Conservation (phyloP, 2,113 vertebrate species). For the Platichthys stellatus region DNA sequence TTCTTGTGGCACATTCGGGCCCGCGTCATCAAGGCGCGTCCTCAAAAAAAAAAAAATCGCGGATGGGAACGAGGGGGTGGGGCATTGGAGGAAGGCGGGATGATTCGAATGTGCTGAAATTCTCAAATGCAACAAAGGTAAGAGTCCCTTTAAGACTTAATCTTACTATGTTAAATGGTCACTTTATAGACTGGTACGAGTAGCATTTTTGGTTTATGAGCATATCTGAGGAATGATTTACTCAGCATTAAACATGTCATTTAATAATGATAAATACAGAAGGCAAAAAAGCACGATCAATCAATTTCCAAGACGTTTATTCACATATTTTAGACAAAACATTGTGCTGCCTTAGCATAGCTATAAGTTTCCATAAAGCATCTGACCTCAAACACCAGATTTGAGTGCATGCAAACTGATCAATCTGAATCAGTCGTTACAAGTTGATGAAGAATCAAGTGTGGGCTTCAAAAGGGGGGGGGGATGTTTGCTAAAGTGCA, state of each 20-base stretch:
- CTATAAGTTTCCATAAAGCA: conserved; percentile 63
- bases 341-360: conserved; percentile 64
- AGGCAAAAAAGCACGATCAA: neutral
- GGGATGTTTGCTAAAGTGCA: conserved; percentile 68
- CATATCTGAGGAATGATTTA: no score
- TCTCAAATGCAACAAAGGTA: no score
- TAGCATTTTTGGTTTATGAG: no score
- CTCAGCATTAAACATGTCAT: neutral
- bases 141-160: no score
- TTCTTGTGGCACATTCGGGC: no score
- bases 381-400: conserved; percentile 77
- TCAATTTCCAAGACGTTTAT: conserved; percentile 76
- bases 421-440: conserved; percentile 44
- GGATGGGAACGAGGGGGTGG: no score
- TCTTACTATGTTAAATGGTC: no score
- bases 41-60: no score
- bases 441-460: conserved; percentile 57
- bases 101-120: no score
- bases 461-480: conserved; percentile 53
- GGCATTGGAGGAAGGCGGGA: no score
- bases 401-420: conserved; percentile 81
- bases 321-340: conserved; percentile 75
- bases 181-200: no score
- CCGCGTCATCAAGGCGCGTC: no score
- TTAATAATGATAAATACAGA: neutral